Evolutionary conservation across 2,888 invertebrate genomes (phyloP).

Genomic region (Kryphioiulus occultus): DNA sequence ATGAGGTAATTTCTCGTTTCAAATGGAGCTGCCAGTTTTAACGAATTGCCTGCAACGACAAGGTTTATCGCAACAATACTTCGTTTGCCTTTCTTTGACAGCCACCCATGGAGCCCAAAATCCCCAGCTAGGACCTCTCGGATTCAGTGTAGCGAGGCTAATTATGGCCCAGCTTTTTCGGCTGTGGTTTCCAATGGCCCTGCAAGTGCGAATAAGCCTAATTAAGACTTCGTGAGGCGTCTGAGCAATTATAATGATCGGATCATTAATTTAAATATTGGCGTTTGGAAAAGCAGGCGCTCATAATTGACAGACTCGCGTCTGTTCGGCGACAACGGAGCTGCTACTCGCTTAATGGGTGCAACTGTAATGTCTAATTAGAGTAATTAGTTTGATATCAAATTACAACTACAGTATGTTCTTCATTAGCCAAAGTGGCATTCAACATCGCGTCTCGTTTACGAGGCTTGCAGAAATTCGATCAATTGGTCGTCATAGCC

Average conservation of each 20-base stretch:
- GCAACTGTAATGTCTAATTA: neutral
- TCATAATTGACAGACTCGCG: neutral
- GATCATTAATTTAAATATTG: neutral
- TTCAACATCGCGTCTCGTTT: neutral
- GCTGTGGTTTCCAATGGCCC: neutral
- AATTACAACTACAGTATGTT: neutral
- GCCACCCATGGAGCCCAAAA: neutral
- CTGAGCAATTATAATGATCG: neutral
- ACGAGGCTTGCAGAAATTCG: neutral
- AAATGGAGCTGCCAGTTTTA: neutral
- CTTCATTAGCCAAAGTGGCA: neutral
- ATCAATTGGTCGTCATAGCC: neutral
- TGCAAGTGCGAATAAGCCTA: neutral
- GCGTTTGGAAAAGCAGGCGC: neutral
- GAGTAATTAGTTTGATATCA: neutral
- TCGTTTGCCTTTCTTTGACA: neutral
- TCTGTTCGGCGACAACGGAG: neutral
- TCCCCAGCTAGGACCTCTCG: neutral
- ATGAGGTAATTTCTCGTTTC: neutral
- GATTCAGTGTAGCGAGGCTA: neutral
- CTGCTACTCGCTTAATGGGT: neutral
- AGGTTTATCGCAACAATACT: neutral
- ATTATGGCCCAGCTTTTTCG: neutral
- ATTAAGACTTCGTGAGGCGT: neutral
- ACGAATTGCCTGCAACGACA: neutral